Conservation (phyloP, 37 sponge, comb jelly and placozoan genomes). For the Spongilla lacustris region DNA sequence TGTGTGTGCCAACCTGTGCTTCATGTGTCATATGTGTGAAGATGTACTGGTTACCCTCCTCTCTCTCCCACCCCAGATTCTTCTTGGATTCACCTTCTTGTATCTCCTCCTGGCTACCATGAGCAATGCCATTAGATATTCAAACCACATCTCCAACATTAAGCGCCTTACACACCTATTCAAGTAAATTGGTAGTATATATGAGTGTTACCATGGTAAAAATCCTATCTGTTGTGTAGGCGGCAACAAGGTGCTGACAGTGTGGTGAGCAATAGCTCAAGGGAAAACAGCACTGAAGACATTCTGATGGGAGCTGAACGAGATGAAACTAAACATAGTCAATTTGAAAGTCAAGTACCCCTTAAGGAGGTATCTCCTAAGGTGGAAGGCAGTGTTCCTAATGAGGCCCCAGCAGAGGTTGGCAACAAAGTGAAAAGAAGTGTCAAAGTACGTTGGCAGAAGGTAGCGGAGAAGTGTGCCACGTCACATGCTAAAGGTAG, state of each 20-base stretch:
- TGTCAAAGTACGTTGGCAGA: not conserved
- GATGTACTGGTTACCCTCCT: too few species aligned
- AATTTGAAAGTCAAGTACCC: too few species aligned
- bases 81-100: conserved; percentile 22
- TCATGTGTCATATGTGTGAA: not conserved
- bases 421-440: too few species aligned
- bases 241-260: not conserved
- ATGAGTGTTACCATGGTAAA: not conserved
- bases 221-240: not conserved
- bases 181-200: not conserved
- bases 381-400: too few species aligned
- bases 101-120: conserved; percentile 23
- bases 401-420: too few species aligned
- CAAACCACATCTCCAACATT: conserved; percentile 15
- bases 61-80: conserved; percentile 27
- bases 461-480: not conserved
- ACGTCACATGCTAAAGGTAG: too few species aligned
- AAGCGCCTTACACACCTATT: not conserved
- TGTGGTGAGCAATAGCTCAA: not conserved
- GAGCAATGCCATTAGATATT: conserved; percentile 41
- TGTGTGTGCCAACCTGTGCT: not conserved
- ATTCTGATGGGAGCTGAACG: too few species aligned
- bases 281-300: too few species aligned
- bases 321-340: too few species aligned
- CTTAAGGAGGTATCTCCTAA: too few species aligned